phyloP scores from a whole-genome alignment of 2,888 invertebrate species.

The Cylindroiulus punctatus region DNA sequence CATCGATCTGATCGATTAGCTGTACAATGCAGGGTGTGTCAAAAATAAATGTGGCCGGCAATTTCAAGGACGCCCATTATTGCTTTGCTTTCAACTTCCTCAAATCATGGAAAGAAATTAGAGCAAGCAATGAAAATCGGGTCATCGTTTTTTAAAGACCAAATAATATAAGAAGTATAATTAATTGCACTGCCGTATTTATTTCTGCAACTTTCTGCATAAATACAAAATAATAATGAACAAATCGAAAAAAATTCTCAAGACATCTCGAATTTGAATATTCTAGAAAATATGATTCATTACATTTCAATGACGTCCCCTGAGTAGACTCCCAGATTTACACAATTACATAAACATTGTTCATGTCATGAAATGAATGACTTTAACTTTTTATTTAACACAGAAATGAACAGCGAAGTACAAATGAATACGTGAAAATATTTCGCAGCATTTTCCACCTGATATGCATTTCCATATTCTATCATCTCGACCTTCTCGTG shows the following conservation, averaged over 20 bases:
- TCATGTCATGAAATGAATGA: not conserved
- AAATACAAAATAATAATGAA: too few species aligned
- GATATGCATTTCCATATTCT: constrained; percentile 13
- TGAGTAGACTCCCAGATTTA: not conserved
- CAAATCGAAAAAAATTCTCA: too few species aligned
- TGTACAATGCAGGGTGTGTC: not conserved
- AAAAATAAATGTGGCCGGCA: not conserved
- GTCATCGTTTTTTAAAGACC: too few species aligned
- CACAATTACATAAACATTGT: not conserved
- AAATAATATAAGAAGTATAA: too few species aligned
- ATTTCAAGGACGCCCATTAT: too few species aligned
- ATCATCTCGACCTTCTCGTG: not conserved
- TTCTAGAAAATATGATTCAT: not conserved
- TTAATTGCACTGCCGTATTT: too few species aligned
- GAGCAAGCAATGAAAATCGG: too few species aligned
- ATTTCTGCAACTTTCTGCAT: too few species aligned
- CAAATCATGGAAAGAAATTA: too few species aligned
- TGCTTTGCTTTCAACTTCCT: too few species aligned
- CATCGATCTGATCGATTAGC: not conserved
- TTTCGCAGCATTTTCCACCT: not conserved
- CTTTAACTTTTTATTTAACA: constrained; percentile 48
- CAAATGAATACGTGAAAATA: constrained; percentile 48
- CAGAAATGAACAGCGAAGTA: constrained; percentile 48
- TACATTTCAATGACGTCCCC: not conserved
- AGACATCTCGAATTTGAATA: too few species aligned